A percentile compares a stretch with the other conserved stretches of the same genome.
Evolutionary conservation across 2,888 invertebrate species (phyloP).

Genomic region (Stramonita haemastoma): DNA sequence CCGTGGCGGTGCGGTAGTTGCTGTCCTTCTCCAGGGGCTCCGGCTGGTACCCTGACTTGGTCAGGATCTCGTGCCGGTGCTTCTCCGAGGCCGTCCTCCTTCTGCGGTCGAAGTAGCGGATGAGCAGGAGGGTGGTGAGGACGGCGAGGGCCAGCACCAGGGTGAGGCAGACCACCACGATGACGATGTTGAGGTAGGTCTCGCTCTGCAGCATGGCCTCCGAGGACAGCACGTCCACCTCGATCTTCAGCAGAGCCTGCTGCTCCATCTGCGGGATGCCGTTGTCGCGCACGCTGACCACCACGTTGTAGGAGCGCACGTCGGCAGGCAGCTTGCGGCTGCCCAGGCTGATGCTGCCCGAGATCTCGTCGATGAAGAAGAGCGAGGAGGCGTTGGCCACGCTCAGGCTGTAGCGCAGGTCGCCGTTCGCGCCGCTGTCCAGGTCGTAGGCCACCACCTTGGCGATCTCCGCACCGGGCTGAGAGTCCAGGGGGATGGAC

Average conservation of each 20-base stretch:
- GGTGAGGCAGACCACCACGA: conserved; percentile 51
- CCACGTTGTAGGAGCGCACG: conserved; percentile 48
- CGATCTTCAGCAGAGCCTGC: conserved; percentile 47
- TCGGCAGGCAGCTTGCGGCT: conserved; percentile 43
- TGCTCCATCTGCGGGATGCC: conserved; percentile 50
- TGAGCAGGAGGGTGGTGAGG: conserved; percentile 49
- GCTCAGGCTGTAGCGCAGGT: conserved; percentile 47
- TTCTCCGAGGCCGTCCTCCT: conserved; percentile 28
- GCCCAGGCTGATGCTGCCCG: conserved; percentile 50
- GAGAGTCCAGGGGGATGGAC: conserved; percentile 47
- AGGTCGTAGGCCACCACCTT: conserved; percentile 52
- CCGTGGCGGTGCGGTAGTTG: conserved; percentile 5
- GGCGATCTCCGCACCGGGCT: conserved; percentile 51
- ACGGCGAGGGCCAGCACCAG: conserved; percentile 51
- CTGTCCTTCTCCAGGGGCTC: conserved; percentile 10
- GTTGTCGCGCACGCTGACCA: conserved; percentile 53
- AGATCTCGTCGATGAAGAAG: conserved; percentile 51
- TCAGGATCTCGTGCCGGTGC: conserved; percentile 36
- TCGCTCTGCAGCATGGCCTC: conserved; percentile 30
- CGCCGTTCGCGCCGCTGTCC: conserved; percentile 51
- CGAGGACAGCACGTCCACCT: conserved; percentile 25
- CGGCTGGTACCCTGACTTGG: conserved; percentile 32
- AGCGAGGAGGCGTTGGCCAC: conserved; percentile 43
- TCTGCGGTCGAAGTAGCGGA: conserved; percentile 49
- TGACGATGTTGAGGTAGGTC: conserved; percentile 50